Evolutionary conservation across 2,113 vertebrate species (phyloP), one percentile per base, ranked within the genome.

Genomic region (Pyxicephalus adspersus): DNA sequence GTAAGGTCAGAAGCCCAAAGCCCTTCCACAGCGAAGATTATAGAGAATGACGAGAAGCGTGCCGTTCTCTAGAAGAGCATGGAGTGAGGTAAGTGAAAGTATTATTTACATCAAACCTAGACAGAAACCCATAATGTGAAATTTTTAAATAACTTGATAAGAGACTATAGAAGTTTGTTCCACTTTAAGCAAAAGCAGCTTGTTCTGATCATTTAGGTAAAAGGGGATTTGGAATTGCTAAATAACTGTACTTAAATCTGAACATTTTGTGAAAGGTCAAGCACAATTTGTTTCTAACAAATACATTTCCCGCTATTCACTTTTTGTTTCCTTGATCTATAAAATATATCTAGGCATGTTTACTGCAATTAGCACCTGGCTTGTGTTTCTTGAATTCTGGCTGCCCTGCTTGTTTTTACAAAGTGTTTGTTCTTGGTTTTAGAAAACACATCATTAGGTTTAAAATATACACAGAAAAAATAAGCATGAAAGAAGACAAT

Each of bases 381-480:
- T 52, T 29, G 11, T 29, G 26, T 31, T 31, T 17, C 13, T 31
- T 55, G 28, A 54, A 54, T 28, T 55, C 54, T 54, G 11, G 19
- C 20, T 73, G 26, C 20, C 54, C 50, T 28, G 50, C 18, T 3
- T 55, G 19, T 34, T 17, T 58, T 58, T 17, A 2, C 7, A 71
- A 71, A 55, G 52, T 55, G 18, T 57, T 45, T 72, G 23, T 31
- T 25, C 45, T 28, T 45, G 19, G 17, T 71, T 71, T 70, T 26
- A 28, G 68, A 71, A 71, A n/a, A 58, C 52, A 57, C 70, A 57
- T 73, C 70, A 73, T 73, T 73, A 73, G 22, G n/a, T 34, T 73
- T 29, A 57, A 55, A 57, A 20, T 55, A 57, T 28, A 57, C 20
- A 11, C 54, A 9, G 22, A 6, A 7, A 22, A 25, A 51, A n/a